A percentile compares a stretch with the other conserved stretches of the same genome.
Evolutionary conservation across 2,113 vertebrate species (phyloP).

Genomic region (Passer montanus): DNA sequence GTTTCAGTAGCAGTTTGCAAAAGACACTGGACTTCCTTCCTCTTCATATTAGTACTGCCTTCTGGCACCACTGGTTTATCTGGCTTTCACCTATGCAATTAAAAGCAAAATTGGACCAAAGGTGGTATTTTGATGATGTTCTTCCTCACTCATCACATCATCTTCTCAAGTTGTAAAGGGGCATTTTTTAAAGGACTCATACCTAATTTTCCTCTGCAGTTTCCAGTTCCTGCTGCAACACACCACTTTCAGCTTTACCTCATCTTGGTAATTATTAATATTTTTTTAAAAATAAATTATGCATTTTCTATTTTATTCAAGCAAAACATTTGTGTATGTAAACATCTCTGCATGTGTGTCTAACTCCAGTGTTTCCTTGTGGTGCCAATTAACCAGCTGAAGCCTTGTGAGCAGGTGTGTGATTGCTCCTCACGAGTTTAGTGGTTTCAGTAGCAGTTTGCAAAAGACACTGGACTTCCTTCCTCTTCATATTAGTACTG

Average conservation of each 20-base stretch:
- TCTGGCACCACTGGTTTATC: neutral
- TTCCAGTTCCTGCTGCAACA: neutral
- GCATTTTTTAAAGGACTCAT: neutral
- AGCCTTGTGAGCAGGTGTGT: neutral
- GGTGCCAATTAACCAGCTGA: neutral
- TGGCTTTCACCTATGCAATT: neutral
- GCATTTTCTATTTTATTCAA: neutral
- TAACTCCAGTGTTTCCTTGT: neutral
- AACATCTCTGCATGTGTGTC: rapidly evolving
- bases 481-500: neutral
- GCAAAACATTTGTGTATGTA: neutral
- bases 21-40: neutral
- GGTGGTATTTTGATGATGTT: neutral
- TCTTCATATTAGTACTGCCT: neutral
- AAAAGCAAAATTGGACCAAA: neutral
- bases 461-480: neutral
- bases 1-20: neutral
- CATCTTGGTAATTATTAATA: neutral
- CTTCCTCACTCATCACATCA: neutral
- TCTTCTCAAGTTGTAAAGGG: neutral
- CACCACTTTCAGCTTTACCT: neutral
- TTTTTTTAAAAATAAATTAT: neutral
- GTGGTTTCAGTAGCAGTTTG: neutral
- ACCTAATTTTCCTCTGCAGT: neutral
- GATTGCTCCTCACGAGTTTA: neutral